A percentile compares a stretch with the other conserved stretches of the same genome.
Conservation (phyloP, 2,888 invertebrate species). For the Nipponacmea schrenckii region DNA sequence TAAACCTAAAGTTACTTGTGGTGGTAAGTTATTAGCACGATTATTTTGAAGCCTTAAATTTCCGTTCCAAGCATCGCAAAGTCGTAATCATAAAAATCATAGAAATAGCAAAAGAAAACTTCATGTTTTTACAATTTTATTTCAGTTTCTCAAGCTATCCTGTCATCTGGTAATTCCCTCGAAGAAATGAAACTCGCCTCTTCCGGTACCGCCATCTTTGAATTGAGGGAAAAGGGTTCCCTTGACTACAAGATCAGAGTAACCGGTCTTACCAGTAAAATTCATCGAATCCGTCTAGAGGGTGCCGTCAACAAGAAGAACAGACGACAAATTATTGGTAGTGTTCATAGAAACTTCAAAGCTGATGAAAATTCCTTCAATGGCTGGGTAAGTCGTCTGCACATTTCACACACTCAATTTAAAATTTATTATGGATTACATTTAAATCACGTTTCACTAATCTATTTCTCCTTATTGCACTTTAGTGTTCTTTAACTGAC, state of each 20-base stretch:
- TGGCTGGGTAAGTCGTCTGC: slow-evolving; percentile 31
- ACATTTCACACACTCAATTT: too few relatives aligned
- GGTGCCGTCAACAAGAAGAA: slow-evolving; percentile 20
- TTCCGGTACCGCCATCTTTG: slow-evolving; percentile 39
- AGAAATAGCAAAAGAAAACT: not conserved
- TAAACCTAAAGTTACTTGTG: slow-evolving; percentile 40
- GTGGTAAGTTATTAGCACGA: slow-evolving; percentile 26
- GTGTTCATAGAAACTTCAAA: slow-evolving; percentile 24
- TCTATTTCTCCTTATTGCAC: not conserved
- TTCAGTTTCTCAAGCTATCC: slow-evolving; percentile 38
- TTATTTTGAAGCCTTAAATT: not conserved
- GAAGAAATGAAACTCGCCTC: slow-evolving; percentile 20
- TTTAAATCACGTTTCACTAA: not conserved
- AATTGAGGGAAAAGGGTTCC: slow-evolving; percentile 30
- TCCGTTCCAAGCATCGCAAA: not conserved
- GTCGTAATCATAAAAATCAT: not conserved
- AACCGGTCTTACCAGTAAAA: slow-evolving; percentile 23
- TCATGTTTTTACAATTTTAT: not conserved
- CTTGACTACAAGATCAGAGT: slow-evolving; percentile 36
- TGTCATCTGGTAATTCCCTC: slow-evolving; percentile 29
- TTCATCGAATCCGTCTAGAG: slow-evolving; percentile 30
- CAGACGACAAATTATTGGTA: slow-evolving; percentile 24
- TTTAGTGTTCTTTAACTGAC: too few relatives aligned
- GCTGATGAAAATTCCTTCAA: slow-evolving; percentile 24
- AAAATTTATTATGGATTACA: not conserved